Base-by-base conservation (phyloP, 1,140 invertebrate species). In the Drosophila truncata region DNA sequence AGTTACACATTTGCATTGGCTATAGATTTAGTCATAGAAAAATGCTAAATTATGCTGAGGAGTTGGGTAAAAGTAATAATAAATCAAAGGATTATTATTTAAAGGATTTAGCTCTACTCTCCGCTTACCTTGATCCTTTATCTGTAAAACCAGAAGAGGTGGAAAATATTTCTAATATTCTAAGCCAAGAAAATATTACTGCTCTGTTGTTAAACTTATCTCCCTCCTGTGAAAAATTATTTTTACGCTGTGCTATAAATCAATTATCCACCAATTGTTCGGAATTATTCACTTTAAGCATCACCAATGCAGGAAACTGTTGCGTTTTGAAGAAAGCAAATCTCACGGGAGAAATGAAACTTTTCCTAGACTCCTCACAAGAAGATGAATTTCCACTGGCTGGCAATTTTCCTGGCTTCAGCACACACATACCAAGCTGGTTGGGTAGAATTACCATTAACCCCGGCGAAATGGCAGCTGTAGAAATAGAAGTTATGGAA, bases 1-100 rank as follows among this genome's bases (percentile, higher is more conserved):
- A 64, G 10, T 0, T 88, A 1, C 35, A n/a, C 10, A 33, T 88
- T 29, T 88, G 84, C 25, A 81, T 59, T 63, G 58, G 37, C 11
- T 78, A 88, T 23, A 69, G 82, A n/a, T 58, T 88, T 42, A 90
- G 84, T 20, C 77, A 25, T 5, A 50, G n/a, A 8, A 42, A 29
- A 58, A 52, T 37, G 54, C 59, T 2, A 4, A 69, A 11, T 6
- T 78, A 55, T 16, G 62, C 73, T 0, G 16, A 62, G n/a, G 27
- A 69, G 8, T 16, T 87, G 20, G 18, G 44, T 1, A n/a, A 33
- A 8, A 4, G 4, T 0, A 46, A 20, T 18, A 67, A 64, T 13
- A 50, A 78, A 10, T 47, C 76, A 0, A 9, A 41, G 2, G 37
- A 47, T 4, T 50, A 59, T 44, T 81, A 78, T 78, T 13, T 82